Evolutionary conservation across 2,797 vertebrate genomes (phyloP).

Genomic region (Sylvia borin): DNA sequence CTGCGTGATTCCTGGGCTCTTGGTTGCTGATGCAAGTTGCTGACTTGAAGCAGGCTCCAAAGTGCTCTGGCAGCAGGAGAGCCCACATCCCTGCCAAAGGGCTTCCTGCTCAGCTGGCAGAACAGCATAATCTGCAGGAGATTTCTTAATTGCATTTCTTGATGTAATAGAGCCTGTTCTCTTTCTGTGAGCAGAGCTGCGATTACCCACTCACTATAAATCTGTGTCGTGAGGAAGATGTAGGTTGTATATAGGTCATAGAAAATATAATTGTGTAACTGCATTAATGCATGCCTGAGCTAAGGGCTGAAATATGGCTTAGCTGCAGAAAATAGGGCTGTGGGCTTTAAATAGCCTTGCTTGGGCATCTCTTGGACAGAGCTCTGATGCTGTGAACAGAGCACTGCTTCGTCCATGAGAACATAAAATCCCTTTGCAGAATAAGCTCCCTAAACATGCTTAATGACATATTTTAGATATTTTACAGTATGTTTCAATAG

Average conservation of each 20-base stretch:
- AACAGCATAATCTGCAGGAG: neutral
- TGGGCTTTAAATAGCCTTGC: neutral
- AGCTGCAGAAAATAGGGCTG: neutral
- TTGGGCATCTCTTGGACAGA: neutral
- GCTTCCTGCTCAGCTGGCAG: fast-evolving
- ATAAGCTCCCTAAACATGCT: neutral
- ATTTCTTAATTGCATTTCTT: neutral
- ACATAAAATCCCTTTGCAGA: conserved; percentile 45
- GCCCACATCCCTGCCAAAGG: fast-evolving
- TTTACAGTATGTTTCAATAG: conserved; percentile 33
- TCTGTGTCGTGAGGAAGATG: neutral
- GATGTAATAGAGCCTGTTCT: neutral
- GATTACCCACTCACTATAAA: neutral
- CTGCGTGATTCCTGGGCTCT: neutral
- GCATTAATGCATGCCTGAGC: neutral
- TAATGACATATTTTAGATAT: neutral
- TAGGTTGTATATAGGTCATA: neutral
- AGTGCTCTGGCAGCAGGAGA: neutral
- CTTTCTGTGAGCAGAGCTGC: fast-evolving
- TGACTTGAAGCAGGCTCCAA: neutral
- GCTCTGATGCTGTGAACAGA: neutral
- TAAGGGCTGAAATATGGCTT: neutral
- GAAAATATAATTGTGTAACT: neutral
- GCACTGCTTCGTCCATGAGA: neutral
- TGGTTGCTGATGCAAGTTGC: neutral